phyloP scores from a whole-genome alignment of 2,888 invertebrate species.

The Melanargia galathea region DNA sequence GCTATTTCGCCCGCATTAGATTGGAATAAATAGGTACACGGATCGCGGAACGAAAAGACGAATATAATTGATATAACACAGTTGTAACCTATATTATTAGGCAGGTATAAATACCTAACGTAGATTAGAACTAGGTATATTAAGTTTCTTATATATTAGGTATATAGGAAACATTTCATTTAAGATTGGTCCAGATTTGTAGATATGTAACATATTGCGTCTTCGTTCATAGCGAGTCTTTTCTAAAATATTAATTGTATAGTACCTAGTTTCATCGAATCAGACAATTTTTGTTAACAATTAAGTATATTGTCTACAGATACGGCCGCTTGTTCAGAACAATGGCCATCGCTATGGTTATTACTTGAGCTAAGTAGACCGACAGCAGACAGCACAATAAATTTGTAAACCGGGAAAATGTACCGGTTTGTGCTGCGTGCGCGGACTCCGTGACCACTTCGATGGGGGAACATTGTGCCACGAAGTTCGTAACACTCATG shows the following conservation, averaged over 20 bases:
- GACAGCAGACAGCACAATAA: slow-evolving; percentile 39
- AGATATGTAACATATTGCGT: background rate
- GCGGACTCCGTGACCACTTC: slow-evolving; percentile 31
- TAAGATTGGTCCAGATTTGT: no score
- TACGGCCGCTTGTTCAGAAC: slow-evolving; percentile 61
- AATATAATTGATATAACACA: no score
- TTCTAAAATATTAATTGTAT: background rate
- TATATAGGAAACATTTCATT: background rate
- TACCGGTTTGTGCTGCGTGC: slow-evolving; percentile 30
- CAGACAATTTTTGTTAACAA: slow-evolving; percentile 6
- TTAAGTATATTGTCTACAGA: slow-evolving; percentile 37
- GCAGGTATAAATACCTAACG: no score
- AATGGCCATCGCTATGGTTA: slow-evolving; percentile 50
- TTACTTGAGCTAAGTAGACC: slow-evolving; percentile 41
- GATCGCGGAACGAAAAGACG: background rate
- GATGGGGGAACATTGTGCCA: slow-evolving; percentile 15
- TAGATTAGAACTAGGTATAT: no score
- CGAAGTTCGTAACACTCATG: background rate
- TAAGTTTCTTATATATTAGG: no score
- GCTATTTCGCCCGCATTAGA: background rate
- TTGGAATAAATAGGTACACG: slow-evolving; percentile 5
- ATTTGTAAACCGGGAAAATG: slow-evolving; percentile 47
- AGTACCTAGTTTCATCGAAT: slow-evolving; percentile 1
- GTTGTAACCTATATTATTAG: no score
- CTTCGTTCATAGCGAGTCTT: background rate